Evolutionary conservation across 2,113 vertebrate genomes (phyloP).

Genomic region (Sebastes schlegelii): DNA sequence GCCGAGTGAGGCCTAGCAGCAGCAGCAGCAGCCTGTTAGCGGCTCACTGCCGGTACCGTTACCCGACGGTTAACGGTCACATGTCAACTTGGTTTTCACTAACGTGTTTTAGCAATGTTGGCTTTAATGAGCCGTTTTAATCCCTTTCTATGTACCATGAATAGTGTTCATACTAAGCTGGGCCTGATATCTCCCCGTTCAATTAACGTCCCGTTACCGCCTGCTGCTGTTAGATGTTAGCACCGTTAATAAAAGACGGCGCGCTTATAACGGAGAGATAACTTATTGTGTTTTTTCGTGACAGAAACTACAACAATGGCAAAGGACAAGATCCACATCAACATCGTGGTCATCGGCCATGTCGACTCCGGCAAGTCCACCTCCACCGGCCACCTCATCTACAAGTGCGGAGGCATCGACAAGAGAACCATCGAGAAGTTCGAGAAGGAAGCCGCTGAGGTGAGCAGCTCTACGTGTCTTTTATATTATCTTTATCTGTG

Average conservation of each 20-base stretch:
- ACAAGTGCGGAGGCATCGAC: slow-evolving; percentile 89
- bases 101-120: background rate
- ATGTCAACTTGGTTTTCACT: too few species aligned
- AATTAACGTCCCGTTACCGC: background rate
- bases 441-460: slow-evolving; percentile 89
- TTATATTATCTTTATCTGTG: background rate
- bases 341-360: slow-evolving; percentile 91
- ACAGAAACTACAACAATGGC: slow-evolving; percentile 84
- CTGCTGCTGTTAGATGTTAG: background rate
- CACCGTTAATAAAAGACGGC: too few species aligned
- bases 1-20: slow-evolving; percentile 76
- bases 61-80: background rate
- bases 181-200: background rate
- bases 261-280: rapidly evolving
- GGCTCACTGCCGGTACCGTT: background rate
- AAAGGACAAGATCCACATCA: slow-evolving; percentile 88
- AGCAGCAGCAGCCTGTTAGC: slow-evolving; percentile 15
- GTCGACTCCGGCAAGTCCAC: slow-evolving; percentile 90
- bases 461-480: slow-evolving; percentile 40
- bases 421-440: slow-evolving; percentile 90
- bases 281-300: background rate
- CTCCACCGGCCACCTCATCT: slow-evolving; percentile 87
- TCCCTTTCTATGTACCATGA: too few species aligned
- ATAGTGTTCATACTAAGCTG: background rate
- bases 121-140: background rate